Evolutionary conservation across 1,140 invertebrate genomes (phyloP).

Genomic region (Gyrodactylus bullatarudis): DNA sequence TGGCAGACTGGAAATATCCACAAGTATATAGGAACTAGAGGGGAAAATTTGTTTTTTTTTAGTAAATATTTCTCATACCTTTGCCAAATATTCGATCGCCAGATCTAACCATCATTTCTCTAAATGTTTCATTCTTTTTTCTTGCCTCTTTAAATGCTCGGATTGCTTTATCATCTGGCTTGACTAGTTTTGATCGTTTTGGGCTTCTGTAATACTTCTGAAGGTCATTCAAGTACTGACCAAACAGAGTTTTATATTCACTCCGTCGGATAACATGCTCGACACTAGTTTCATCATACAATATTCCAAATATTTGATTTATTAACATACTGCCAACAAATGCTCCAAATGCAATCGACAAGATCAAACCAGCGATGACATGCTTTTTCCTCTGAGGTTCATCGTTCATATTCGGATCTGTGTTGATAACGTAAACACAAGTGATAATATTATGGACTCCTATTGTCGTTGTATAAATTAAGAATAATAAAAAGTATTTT

Average conservation of each 20-base stretch:
- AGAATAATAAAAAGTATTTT: slow-evolving; percentile 63
- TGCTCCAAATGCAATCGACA: neutral
- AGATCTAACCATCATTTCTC: neutral
- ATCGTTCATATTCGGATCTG: neutral
- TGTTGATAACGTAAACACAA: neutral
- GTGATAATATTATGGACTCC: neutral
- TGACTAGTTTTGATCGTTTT: neutral
- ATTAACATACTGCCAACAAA: neutral
- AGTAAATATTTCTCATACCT: neutral
- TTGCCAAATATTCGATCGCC: neutral
- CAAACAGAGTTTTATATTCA: neutral
- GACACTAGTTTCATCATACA: neutral
- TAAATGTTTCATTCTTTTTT: neutral
- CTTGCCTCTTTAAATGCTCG: neutral
- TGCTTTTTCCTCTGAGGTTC: neutral
- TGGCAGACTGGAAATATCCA: neutral
- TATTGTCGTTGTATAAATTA: neutral
- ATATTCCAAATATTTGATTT: neutral
- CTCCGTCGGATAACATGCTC: neutral
- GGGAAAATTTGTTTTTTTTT: too few relatives aligned
- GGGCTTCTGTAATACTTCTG: neutral
- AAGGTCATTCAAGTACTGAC: neutral
- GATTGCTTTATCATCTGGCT: neutral
- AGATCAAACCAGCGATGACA: neutral
- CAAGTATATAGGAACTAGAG: neutral